phyloP scores from a whole-genome alignment of 1,140 invertebrate genomes.

The Ditylenchus dipsaci region DNA sequence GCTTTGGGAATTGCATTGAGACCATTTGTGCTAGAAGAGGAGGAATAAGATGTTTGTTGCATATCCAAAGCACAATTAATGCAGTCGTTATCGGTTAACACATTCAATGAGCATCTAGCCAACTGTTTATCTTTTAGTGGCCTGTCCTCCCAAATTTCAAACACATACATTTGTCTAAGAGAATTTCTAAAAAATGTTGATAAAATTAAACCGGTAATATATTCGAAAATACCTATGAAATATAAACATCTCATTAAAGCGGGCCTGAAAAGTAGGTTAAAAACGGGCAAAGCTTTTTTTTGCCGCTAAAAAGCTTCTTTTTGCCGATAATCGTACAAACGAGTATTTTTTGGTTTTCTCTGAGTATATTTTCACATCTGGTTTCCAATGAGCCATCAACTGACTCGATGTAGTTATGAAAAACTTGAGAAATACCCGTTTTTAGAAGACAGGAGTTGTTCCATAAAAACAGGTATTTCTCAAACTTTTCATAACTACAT shows the following conservation, averaged over 20 bases:
- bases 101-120: constrained; percentile 1
- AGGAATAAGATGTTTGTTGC: background rate
- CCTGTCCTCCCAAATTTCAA: constrained; percentile 8
- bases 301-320: too few relatives aligned
- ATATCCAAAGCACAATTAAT: constrained; percentile 4
- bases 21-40: background rate
- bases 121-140: background rate
- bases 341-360: too few relatives aligned
- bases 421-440: too few relatives aligned
- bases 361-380: too few relatives aligned
- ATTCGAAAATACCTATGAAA: constrained; percentile 12
- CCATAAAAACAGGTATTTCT: too few relatives aligned
- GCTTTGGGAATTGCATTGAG: background rate
- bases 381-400: too few relatives aligned
- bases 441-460: too few relatives aligned
- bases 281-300: too few relatives aligned
- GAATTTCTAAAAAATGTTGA: constrained; percentile 7
- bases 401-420: too few relatives aligned
- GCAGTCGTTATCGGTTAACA: constrained; percentile 4
- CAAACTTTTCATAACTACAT: too few relatives aligned
- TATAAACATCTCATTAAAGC: constrained; percentile 17
- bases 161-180: constrained; percentile 8
- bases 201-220: background rate
- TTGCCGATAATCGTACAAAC: too few relatives aligned
- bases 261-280: background rate